Evolutionary conservation across 1,140 invertebrate species (phyloP), one percentile per base, ranked within the genome.

Genomic region (Brachionus rubens): DNA sequence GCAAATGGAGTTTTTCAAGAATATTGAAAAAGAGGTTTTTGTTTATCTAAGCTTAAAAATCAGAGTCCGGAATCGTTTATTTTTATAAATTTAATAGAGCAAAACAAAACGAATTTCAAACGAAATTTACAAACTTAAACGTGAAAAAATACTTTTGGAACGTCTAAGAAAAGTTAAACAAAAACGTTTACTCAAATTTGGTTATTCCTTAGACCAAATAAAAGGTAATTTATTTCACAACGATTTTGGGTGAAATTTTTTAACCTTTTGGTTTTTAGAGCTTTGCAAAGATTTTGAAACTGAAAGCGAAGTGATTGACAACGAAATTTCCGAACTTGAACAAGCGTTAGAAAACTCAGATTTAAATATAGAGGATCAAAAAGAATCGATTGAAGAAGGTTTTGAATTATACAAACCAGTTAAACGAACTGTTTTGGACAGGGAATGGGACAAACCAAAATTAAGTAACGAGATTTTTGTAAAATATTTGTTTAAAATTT

Each of bases 381-480:
- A 72, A 10, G 24, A 72, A 21, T 14, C 33, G 9, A 9, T 36
- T 36, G 33, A 19, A 9, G 68, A 72, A 3, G 47, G 30, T 14
- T 26, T 33, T 10, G 46, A 72, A 54, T 40, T 50, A n/a, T 12
- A 50, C 19, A 54, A 72, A 50, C 47, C 46, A 1, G 26, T 72
- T 54, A 47, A 72, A 54, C 40, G 36, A 33, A 16, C 24, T 50
- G 21, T 72, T 21, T 72, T 72, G 19, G 68, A 72, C 28, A 14
- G 68, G 33, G 68, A 72, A 72, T 72, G 68, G 68, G 68, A 72
- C n/a, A 72, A 54, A 72, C 68, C 68, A 21, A 72, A 72, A 72
- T 40, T 72, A 16, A 72, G 68, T 72, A 72, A 36, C 1, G 7
- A 3, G 0, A 2, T 0, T 14, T 46, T 46, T 46, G 14, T 10